Evolutionary conservation across 2,113 vertebrate species (phyloP), one percentile per base, ranked within the genome.

Genomic region (Chaetodon trifascialis): DNA sequence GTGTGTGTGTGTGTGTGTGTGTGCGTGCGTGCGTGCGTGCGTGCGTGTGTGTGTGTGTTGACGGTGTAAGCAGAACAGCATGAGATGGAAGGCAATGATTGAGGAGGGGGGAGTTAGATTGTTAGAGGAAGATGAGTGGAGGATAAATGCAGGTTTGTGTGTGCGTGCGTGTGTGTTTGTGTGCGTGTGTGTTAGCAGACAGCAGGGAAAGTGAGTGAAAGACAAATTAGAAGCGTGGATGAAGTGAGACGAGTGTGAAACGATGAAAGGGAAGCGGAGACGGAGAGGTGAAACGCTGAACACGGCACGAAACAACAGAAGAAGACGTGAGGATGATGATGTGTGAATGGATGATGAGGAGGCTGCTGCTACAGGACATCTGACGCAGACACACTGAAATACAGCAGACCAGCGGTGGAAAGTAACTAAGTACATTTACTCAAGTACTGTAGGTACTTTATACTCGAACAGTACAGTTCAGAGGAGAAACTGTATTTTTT

Each of bases 41-140:
- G 73, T 59, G 47, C 44, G 67, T 52, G 67, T 66, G 74, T 25
- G 54, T 58, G 56, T 65, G 78, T 72, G 51, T 47, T 49, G 49
- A 76, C 46, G 42, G 51, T 60, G 25, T 23, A 21, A 71, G 66
- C 30, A 55, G 59, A 67, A 23, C 67, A 12, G 67, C 11, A 62
- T 65, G 52, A 68, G 36, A 56, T 66, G 47, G 71, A 67, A 47
- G 75, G 56, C 60, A 42, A 12, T 69, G 65, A 76, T 40, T 7
- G 40, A 67, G 49, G 68, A 54, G 14, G 52, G 58, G 36, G 34
- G 56, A 42, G 68, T 23, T 9, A 4, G 51, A 49, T 71, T 64
- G 30, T 47, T 44, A 51, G 47, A 70, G 25, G 25, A 62, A 40
- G 69, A 56, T 68, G 60, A 49, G 46, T n/a, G 14, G n/a, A 64